Base-by-base conservation (phyloP, 2,113 vertebrate genomes). In the Zeus faber region DNA sequence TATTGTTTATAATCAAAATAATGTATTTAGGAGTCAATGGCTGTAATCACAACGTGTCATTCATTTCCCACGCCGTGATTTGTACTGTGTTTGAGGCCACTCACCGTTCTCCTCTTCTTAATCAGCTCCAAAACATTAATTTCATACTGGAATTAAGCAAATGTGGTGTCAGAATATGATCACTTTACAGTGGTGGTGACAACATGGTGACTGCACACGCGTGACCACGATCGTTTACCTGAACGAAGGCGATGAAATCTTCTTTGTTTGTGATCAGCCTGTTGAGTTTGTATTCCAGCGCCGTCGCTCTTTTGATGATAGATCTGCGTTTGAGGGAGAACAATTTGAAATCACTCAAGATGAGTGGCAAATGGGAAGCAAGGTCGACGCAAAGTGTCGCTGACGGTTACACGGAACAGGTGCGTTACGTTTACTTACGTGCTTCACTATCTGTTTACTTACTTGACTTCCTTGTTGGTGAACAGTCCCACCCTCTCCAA, bases 281-380 rank as follows among this genome's bases (percentile, higher is more conserved):
- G 65, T 94, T 91, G 18, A 99, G 91, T 48, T 92, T 98, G 77
- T 98, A 97, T 61, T 99, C 97, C 70, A 98, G 80, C n/a, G 95
- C 89, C 1, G 93, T 93, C 0, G 78, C 88, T 65, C 91, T 95
- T 79, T 90, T 95, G 68, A 99, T 84, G 58, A 98, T 89, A 13
- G 92, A 90, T 83, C 97, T 98, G 70, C 10, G 67, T 46, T 6
- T 33, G 14, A 18, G 2, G n/a, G 13, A 10, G 16, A n/a, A 26
- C 2, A 23, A 9, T 11, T 10, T 1, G 9, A 29, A 3, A 2
- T 3, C 14, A 16, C 4, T 9, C 45, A 26, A 1, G 13, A 4
- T 37, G 33, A 37, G 13, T 33, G 33, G 33, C 33, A 14, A n/a
- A n/a, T n/a, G 33, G 13, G 2, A 37, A 37, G 1, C 11, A 14